Percentiles rank a stretch among this genome's conserved stretches.
These are phyloP conservation scores for Epistrophella euchroma DNA, from an alignment of 2,888 invertebrate genomes.

Conservation along the genomic window DNA sequence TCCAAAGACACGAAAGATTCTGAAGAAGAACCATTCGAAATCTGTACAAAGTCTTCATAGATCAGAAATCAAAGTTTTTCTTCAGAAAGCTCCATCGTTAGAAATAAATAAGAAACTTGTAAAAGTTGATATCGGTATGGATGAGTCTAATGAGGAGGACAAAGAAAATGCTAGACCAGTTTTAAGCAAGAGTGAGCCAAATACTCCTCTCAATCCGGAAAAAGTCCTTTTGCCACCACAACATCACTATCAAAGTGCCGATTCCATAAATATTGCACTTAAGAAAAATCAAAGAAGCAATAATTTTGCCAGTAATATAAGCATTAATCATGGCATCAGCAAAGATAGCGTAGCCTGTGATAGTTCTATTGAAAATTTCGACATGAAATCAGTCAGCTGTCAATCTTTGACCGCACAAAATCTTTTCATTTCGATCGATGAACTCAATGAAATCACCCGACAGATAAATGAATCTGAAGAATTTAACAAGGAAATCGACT, in stretches of 20 bases:
- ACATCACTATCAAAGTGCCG: slow-evolving; percentile 80
- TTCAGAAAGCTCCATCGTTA: slow-evolving; percentile 82
- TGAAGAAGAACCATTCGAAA: slow-evolving; percentile 80
- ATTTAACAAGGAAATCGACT: slow-evolving; percentile 81
- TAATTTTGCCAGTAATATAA: slow-evolving; percentile 77
- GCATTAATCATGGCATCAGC: slow-evolving; percentile 78
- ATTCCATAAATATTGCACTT: slow-evolving; percentile 78
- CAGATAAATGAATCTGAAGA: slow-evolving; percentile 83
- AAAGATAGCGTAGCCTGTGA: slow-evolving; percentile 80
- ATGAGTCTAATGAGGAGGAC: slow-evolving; percentile 77
- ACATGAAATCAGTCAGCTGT: slow-evolving; percentile 83
- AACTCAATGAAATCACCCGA: slow-evolving; percentile 82
- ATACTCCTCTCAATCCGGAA: slow-evolving; percentile 78
- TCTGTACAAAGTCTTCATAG: slow-evolving; percentile 82
- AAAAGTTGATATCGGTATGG: slow-evolving; percentile 77
- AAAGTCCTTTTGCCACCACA: slow-evolving; percentile 77
- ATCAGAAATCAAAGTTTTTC: slow-evolving; percentile 81
- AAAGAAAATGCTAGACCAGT: slow-evolving; percentile 79
- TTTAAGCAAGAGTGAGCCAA: slow-evolving; percentile 79
- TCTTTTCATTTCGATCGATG: slow-evolving; percentile 83
- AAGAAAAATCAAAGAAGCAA: slow-evolving; percentile 75
- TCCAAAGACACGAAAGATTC: slow-evolving; percentile 72
- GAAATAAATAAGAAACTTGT: slow-evolving; percentile 79
- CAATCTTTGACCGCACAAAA: slow-evolving; percentile 83
- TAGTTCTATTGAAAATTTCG: slow-evolving; percentile 81